Evolutionary conservation across 2,113 vertebrate species (phyloP), one percentile per base, ranked within the genome.

Genomic region (Paramormyrops kingsleyae): DNA sequence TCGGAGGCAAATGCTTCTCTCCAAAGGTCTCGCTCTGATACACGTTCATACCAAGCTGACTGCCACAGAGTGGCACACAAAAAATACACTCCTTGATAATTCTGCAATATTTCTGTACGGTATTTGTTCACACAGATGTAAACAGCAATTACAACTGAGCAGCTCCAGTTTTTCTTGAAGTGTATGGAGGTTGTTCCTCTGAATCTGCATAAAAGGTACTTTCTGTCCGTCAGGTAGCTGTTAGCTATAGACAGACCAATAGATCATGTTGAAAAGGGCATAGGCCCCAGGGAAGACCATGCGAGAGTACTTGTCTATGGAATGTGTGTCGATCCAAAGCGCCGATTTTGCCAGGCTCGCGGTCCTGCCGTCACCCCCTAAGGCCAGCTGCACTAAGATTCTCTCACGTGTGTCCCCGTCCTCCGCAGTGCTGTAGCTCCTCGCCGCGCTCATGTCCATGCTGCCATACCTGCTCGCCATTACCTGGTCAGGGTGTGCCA

Each of bases 221-320:
- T 85, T 84, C 80, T 49, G 83, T 85, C 24, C 44, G 2, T 77
- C 31, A 2, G 24, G 83, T 5, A 50, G 83, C 83, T 2, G 44
- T 93, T 97, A 98, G 70, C 95, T 97, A 94, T 98, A 98, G 94
- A 98, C 97, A 4, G 97, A 97, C 98, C 98, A 99, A 94, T 99
- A 99, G 95, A 99, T 97, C 92, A 99, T 93, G 87, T 99, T 99
- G 93, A 99, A 99, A 56, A 99, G 93, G 59, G 97, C 96, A 88
- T 98, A 99, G 0, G 97, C 95, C 0, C 96, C 97, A 10, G 98
- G 98, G 50, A 99, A 99, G 93, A 98, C 94, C 80, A 97, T 95
- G 90, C 98, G 94, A 52, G 98, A 98, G 94, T 99, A 99, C 91
- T 97, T 98, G 94, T 99, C 98, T 50, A 99, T 98, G 90, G 96